These are phyloP conservation scores for Eptesicus fuscus DNA, from an alignment of 2,113 vertebrate species.

Conservation along the genomic window DNA sequence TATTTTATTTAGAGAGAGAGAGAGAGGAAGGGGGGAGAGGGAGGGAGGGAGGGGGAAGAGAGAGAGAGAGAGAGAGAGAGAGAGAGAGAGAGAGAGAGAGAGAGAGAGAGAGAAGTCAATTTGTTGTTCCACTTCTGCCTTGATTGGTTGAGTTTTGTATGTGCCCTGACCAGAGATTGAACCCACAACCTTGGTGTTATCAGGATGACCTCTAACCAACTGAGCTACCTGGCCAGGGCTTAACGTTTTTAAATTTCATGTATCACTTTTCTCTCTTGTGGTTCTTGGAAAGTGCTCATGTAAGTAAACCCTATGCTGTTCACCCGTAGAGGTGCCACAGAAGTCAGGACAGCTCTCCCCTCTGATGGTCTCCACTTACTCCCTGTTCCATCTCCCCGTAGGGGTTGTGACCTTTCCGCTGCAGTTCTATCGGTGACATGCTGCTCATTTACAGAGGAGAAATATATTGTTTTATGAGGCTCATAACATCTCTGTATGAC, in stretches of 20 bases:
- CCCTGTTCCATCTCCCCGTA: neutral
- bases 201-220: neutral
- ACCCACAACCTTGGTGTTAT: neutral
- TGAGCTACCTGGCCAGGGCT: neutral
- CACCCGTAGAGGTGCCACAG: neutral
- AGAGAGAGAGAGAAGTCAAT: neutral
- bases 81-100: no score
- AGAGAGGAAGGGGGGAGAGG: no score
- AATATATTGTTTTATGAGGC: neutral
- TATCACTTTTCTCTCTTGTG: neutral
- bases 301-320: neutral
- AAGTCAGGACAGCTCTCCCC: neutral
- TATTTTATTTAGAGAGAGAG: no score
- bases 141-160: neutral
- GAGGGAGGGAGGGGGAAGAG: no score
- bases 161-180: neutral
- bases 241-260: neutral
- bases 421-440: neutral
- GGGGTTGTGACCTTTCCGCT: neutral
- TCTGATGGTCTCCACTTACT: neutral
- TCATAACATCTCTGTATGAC: neutral
- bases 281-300: neutral
- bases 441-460: neutral
- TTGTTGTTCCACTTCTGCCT: neutral
- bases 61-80: no score